Percentiles rank a stretch among this genome's conserved stretches.
Conservation (phyloP, 2,888 invertebrate species). For the Idaea dimidiata region DNA sequence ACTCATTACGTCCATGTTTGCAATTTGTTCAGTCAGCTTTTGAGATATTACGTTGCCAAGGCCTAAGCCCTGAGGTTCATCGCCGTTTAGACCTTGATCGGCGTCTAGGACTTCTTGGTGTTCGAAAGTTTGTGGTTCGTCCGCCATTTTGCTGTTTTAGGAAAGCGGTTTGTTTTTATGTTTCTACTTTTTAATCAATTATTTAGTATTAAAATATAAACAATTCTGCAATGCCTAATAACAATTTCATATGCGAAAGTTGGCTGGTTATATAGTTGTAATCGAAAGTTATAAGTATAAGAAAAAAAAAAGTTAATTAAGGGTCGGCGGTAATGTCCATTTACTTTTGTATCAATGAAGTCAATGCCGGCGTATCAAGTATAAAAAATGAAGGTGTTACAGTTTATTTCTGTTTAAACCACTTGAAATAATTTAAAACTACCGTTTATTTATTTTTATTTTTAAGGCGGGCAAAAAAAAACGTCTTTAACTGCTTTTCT, state of each 20-base stretch:
- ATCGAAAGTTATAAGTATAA: too few species aligned
- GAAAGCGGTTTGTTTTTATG: slow-evolving; percentile 11
- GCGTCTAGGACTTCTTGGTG: slow-evolving; percentile 44
- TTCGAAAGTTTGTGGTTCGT: not conserved
- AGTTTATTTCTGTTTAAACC: too few species aligned
- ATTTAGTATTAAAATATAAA: slow-evolving; percentile 1
- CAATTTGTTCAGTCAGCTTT: slow-evolving; percentile 55
- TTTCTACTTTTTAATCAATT: slow-evolving; percentile 5
- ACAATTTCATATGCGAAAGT: not conserved
- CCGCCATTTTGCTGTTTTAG: slow-evolving; percentile 11
- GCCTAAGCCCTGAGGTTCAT: slow-evolving; percentile 32
- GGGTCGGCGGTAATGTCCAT: too few species aligned
- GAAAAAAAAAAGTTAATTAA: too few species aligned
- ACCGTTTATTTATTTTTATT: too few species aligned
- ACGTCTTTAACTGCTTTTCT: not conserved
- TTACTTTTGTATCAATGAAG: too few species aligned
- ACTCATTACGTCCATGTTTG: slow-evolving; percentile 58
- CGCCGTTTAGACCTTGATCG: slow-evolving; percentile 7
- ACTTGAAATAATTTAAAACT: too few species aligned
- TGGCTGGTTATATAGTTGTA: too few species aligned
- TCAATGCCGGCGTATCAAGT: too few species aligned
- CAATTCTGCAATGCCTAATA: not conserved
- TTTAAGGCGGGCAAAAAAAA: too few species aligned
- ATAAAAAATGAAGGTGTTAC: too few species aligned
- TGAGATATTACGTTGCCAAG: slow-evolving; percentile 52